A percentile compares a stretch with the other conserved stretches of the same genome.
phyloP scores from a whole-genome alignment of 64 coral and sea anemone genomes.

The Anthopleura sola region DNA sequence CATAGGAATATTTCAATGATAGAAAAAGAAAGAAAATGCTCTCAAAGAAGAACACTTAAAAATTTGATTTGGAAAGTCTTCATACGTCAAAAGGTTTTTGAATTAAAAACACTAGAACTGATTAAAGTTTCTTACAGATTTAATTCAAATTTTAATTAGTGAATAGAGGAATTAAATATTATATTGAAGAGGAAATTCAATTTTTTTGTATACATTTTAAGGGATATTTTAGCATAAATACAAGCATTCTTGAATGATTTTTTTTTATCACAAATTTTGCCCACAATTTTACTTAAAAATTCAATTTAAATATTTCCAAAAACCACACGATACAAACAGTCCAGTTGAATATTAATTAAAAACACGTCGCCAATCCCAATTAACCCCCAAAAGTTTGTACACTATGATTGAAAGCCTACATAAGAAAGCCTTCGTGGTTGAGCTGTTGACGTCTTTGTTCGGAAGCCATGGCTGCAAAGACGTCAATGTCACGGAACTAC shows the following conservation, averaged over 20 bases:
- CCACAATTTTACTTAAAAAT: too few relatives aligned
- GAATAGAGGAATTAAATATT: not conserved
- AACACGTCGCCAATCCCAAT: not conserved
- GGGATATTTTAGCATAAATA: not conserved
- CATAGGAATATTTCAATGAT: not conserved
- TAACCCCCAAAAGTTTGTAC: not conserved
- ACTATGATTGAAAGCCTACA: not conserved
- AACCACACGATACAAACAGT: not conserved
- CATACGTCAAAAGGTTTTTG: not conserved
- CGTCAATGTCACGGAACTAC: not conserved
- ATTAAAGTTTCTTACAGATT: not conserved
- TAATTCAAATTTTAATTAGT: not conserved
- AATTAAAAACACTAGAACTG: not conserved
- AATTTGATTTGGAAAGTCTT: not conserved
- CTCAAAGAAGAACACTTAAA: not conserved
- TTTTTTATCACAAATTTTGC: too few relatives aligned
- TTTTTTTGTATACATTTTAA: not conserved
- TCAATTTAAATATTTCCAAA: not conserved
- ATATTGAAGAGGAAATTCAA: not conserved
- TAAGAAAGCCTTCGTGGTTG: not conserved
- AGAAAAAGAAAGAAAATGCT: not conserved
- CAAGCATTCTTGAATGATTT: too few relatives aligned
- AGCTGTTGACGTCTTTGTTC: not conserved
- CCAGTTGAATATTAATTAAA: too few relatives aligned
- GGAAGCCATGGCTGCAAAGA: not conserved